Evolutionary conservation across 2,797 vertebrate genomes (phyloP).

Genomic region (Diplodus puntazzo): DNA sequence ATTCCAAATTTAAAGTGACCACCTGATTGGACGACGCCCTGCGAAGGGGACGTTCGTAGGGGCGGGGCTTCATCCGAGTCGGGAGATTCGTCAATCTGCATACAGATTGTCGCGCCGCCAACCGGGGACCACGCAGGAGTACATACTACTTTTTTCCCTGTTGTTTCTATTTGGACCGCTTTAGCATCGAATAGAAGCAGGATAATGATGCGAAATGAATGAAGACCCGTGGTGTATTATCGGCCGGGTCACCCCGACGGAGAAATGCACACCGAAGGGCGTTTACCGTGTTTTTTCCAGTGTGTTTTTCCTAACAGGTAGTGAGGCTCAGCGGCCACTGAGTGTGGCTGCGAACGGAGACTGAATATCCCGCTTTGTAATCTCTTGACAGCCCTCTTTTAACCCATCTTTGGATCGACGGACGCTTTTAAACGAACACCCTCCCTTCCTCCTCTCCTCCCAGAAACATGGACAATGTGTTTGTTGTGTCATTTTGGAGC

Average conservation of each 20-base stretch:
- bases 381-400: conserved; percentile 58
- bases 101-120: conserved; percentile 79
- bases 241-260: conserved; percentile 11
- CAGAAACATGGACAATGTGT: conserved; percentile 59
- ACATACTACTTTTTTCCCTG: conserved; percentile 59
- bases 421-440: not conserved
- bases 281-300: conserved; percentile 67
- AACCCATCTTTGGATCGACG: conserved; percentile 38
- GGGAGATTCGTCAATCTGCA: conserved; percentile 58
- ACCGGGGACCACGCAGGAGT: conserved; percentile 71
- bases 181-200: conserved; percentile 17
- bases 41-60: conserved; percentile 22
- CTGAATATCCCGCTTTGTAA: conserved; percentile 72
- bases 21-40: conserved; percentile 74
- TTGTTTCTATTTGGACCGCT: conserved; percentile 33
- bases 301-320: conserved; percentile 80
- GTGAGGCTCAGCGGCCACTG: conserved; percentile 59
- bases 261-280: conserved; percentile 69
- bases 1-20: conserved; percentile 74
- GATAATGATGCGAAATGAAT: conserved; percentile 66
- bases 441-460: not conserved
- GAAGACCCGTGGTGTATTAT: conserved; percentile 28
- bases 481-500: conserved; percentile 9
- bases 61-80: conserved; percentile 66
- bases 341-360: conserved; percentile 44